Percentiles rank a stretch among this genome's conserved stretches.
Conservation (phyloP, 2,888 invertebrate species). For the Stramonita haemastoma region DNA sequence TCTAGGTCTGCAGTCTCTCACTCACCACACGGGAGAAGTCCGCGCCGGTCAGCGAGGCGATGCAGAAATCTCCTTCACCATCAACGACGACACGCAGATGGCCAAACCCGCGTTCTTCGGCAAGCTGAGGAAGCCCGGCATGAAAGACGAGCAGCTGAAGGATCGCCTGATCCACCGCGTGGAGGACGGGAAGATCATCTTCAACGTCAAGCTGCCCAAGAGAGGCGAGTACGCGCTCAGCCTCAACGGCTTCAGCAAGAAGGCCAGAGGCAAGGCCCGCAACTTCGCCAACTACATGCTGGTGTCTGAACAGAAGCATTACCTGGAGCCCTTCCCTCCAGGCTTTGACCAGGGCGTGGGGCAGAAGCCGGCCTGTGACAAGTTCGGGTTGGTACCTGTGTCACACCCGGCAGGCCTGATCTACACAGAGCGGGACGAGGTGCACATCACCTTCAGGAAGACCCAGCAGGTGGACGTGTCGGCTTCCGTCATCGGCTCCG, state of each 20-base stretch:
- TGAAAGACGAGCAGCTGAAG: constrained; percentile 51
- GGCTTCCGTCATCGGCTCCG: constrained; percentile 43
- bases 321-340: constrained; percentile 41
- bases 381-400: background rate
- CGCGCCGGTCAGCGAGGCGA: constrained; percentile 50
- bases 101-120: constrained; percentile 46
- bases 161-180: constrained; percentile 50
- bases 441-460: constrained; percentile 33
- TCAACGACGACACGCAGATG: constrained; percentile 44
- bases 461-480: constrained; percentile 43
- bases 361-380: constrained; percentile 31
- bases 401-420: constrained; percentile 18
- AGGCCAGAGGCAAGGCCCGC: constrained; percentile 50
- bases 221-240: constrained; percentile 59
- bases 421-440: constrained; percentile 22
- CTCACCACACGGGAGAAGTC: constrained; percentile 54
- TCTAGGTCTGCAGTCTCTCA: constrained; percentile 50
- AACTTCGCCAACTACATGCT: constrained; percentile 71
- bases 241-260: constrained; percentile 52
- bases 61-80: constrained; percentile 54
- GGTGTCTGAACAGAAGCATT: constrained; percentile 48
- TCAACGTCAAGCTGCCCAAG: constrained; percentile 54
- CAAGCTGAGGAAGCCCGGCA: constrained; percentile 40
- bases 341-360: constrained; percentile 48
- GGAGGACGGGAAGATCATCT: constrained; percentile 52